Conservation (phyloP, 2,113 vertebrate genomes). For the Prinia subflava region DNA sequence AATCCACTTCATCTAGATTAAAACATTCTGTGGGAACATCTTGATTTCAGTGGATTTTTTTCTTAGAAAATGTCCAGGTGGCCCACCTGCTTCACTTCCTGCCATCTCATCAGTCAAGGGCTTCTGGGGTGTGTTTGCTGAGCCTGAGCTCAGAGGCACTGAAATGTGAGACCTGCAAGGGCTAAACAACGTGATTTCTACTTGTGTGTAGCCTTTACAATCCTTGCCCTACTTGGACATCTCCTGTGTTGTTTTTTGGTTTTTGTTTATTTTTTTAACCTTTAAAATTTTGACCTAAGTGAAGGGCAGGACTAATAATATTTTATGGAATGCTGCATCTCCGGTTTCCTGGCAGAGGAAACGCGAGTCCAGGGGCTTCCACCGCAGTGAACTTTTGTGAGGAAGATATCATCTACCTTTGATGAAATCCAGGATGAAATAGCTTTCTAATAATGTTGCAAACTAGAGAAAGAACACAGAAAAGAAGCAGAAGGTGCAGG, state of each 20-base stretch:
- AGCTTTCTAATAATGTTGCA: background rate
- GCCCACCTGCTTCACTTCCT: slow-evolving; percentile 17
- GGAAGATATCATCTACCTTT: background rate
- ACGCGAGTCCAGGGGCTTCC: background rate
- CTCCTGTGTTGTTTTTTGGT: background rate
- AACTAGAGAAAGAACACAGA: background rate
- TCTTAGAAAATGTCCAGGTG: background rate
- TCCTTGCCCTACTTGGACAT: background rate
- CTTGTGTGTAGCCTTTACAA: background rate
- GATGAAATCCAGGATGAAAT: background rate
- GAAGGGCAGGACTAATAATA: background rate
- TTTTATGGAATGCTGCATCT: background rate
- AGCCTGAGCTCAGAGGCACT: background rate
- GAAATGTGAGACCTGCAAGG: background rate
- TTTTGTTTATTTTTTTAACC: background rate
- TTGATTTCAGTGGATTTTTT: background rate
- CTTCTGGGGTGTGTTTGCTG: background rate
- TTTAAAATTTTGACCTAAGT: background rate
- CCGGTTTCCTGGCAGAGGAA: background rate
- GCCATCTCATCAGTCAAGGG: background rate
- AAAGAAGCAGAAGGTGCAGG: background rate
- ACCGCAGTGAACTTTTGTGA: background rate
- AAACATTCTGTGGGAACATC: background rate
- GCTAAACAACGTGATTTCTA: background rate
- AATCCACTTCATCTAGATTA: background rate